Evolutionary conservation across 2,797 vertebrate genomes (phyloP).

Genomic region (Columba guinea): DNA sequence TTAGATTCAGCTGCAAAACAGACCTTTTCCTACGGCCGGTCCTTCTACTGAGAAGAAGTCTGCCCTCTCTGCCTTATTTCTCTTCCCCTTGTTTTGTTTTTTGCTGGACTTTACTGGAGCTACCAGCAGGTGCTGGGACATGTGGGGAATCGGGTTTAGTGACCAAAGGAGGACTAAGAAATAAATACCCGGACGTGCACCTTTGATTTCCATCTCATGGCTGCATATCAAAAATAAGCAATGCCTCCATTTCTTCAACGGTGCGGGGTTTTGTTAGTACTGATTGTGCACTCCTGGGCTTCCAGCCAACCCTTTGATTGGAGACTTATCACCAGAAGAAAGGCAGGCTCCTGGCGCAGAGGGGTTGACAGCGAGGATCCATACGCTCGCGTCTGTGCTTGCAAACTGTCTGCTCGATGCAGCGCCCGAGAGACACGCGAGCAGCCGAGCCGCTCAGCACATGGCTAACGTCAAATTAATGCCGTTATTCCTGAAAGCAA

Average conservation of each 20-base stretch:
- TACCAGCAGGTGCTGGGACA: background rate
- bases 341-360: background rate
- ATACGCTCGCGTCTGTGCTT: background rate
- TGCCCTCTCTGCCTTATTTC: background rate
- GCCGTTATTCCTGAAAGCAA: constrained; percentile 18
- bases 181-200: background rate
- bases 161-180: background rate
- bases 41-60: background rate
- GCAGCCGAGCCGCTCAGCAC: background rate
- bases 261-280: background rate
- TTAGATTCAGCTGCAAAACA: background rate
- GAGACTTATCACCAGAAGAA: background rate
- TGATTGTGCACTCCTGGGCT: background rate
- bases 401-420: background rate
- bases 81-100: background rate
- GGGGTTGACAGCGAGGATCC: background rate
- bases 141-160: background rate
- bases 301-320: background rate
- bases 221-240: background rate
- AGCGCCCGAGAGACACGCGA: background rate
- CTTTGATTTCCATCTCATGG: background rate
- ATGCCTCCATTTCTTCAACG: background rate
- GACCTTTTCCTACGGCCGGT: background rate
- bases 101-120: background rate
- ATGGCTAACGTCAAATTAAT: constrained; percentile 26